A percentile compares a stretch with the other conserved stretches of the same genome.
Evolutionary conservation across 2,797 vertebrate genomes (phyloP).

Genomic region (Macropus fuliginosus): DNA sequence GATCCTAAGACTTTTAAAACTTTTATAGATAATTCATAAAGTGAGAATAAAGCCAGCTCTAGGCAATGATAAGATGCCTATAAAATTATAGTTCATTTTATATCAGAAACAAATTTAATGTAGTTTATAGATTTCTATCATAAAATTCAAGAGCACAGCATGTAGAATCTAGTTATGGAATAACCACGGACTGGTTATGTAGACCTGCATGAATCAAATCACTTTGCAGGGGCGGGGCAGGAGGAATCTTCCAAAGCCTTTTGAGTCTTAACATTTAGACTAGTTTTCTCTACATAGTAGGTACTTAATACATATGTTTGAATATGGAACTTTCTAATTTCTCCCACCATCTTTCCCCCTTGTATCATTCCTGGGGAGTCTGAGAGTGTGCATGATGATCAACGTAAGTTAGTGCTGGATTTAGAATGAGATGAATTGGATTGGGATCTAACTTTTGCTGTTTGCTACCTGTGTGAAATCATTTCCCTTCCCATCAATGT

Average conservation of each 20-base stretch:
- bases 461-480: not conserved
- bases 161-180: not conserved
- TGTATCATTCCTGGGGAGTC: not conserved
- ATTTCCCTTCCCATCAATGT: not conserved
- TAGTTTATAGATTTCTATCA: not conserved
- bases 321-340: not conserved
- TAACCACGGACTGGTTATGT: not conserved
- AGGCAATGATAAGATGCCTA: not conserved
- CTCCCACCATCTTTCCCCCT: not conserved
- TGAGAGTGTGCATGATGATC: not conserved
- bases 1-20: not conserved
- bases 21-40: not conserved
- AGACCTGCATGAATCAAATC: not conserved
- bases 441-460: not conserved
- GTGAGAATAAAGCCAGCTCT: not conserved
- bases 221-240: not conserved
- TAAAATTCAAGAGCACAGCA: not conserved
- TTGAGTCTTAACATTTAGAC: not conserved
- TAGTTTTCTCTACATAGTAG: not conserved
- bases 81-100: slow-evolving; percentile 29
- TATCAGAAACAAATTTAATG: slow-evolving; percentile 23
- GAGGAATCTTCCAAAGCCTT: not conserved
- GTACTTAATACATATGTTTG: not conserved
- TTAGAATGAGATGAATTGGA: not conserved
- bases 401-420: not conserved